Evolutionary conservation across 2,888 invertebrate species (phyloP), one percentile per base, ranked within the genome.

Genomic region (Lasiommata megera): DNA sequence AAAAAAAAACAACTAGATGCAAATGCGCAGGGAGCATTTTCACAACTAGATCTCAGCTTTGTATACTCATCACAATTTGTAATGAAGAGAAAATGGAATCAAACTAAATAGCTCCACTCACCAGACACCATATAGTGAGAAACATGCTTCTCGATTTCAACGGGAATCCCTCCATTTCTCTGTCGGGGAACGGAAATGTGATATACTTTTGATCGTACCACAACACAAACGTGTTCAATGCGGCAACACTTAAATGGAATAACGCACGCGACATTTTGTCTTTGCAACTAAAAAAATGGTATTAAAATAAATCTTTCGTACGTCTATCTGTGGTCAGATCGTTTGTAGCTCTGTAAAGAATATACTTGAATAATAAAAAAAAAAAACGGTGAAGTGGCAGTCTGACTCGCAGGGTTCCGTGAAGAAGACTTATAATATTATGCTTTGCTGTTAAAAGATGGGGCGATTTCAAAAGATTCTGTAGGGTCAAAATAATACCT

Each of bases 141-240:
- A 82, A 87, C 58, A 81, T 67, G 23, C 67, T 66, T 18, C 87
- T 71, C 0, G 76, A 82, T 56, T 81, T 83, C 0, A 81, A 65
- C 0, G 84, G 83, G 53, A 84, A 68, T 7, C 63, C 54, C 11
- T 65, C 73, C 17, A 80, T 64, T 3, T 73, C 72, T 46, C 77
- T 71, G 1, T 67, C 58, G 0, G 79, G 74, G 8, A 78, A 75
- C 0, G 84, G 82, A 0, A 87, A 31, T 0, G 82, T 75, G 53
- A 88, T 68, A 63, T 81, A 83, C 8, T 57, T 68, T 56, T 86
- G 79, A 56, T 88, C 88, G 57, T 83, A 85, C 75, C 80, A 82
- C 59, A 87, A 48, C 0, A 82, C 60, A 54, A 65, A 86, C 0
- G 66, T 54, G 64, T 87, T 77, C 1, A 84, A 54, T 6, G 67